These are phyloP conservation scores for Furcula furcula DNA, from an alignment of 2,888 invertebrate genomes.

Conservation along the genomic window DNA sequence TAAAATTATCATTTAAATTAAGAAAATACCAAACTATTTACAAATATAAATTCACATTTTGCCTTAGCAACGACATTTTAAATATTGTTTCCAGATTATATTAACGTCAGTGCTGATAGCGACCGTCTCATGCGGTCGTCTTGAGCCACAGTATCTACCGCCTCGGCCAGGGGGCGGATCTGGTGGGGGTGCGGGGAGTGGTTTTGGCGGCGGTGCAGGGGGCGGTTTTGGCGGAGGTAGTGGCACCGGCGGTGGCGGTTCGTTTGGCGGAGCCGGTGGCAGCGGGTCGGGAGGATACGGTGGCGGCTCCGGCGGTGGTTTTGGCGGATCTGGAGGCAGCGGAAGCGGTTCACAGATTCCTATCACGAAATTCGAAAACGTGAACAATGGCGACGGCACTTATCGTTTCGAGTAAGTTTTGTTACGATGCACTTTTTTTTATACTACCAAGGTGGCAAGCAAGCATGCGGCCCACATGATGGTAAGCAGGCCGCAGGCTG, in stretches of 20 bases:
- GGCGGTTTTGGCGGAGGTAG: slow-evolving; percentile 32
- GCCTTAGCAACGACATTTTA: no score
- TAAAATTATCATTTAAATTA: no score
- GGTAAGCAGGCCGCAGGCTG: no score
- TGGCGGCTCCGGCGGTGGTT: slow-evolving; percentile 46
- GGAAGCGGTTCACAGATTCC: slow-evolving; percentile 68
- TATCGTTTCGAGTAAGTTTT: slow-evolving; percentile 82
- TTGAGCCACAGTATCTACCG: slow-evolving; percentile 44
- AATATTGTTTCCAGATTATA: slow-evolving; percentile 31
- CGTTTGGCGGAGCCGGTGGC: slow-evolving; percentile 18
- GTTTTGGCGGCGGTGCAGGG: slow-evolving; percentile 26
- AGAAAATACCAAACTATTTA: no score
- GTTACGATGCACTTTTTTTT: neutral
- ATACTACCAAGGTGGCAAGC: no score
- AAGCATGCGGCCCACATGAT: no score
- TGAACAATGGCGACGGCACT: slow-evolving; percentile 84
- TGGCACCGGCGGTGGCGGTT: slow-evolving; percentile 25
- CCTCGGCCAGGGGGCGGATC: slow-evolving; percentile 35
- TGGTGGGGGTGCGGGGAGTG: slow-evolving; percentile 26
- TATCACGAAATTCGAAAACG: slow-evolving; percentile 83
- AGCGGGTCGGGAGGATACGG: slow-evolving; percentile 29
- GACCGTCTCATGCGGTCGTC: slow-evolving; percentile 53
- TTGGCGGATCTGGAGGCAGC: slow-evolving; percentile 23
- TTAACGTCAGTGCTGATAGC: slow-evolving; percentile 53
- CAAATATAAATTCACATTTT: no score